Base-by-base conservation (phyloP, 2,888 invertebrate genomes). In the Sphaerophoria rueppellii region DNA sequence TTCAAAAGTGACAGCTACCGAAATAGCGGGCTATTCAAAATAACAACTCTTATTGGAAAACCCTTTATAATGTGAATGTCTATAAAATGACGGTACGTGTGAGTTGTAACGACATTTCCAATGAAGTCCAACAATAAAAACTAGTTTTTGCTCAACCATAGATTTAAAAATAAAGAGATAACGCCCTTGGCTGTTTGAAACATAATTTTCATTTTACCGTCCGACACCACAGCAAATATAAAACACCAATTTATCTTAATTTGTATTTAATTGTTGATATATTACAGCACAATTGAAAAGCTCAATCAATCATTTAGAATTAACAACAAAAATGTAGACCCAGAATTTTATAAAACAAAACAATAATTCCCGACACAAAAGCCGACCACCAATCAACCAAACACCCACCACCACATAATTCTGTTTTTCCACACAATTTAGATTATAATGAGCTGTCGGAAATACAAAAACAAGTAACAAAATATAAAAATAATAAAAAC, bases 251-350 rank as follows among this genome's bases (percentile, higher is more conserved):
- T 69, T 57, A 80, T 70, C 52, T 70, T 70, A n/a, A 75, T 74
- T 80, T 43, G n/a, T 43, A 72, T 72, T 72, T 52, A 70, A 52
- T 65, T 63, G 48, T 63, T 80, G 57, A 70, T 58, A 72, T 58
- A 70, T 34, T 14, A 52, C 46, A 63, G 16, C 35, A 48, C 43
- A 50, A 55, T 63, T 57, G 57, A 65, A 70, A 74, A 70, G 52
- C 63, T 52, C 57, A 80, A 24, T 80, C 75, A 70, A 80, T 80
- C 75, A 80, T 55, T 12, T 9, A 40, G 43, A 60, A 11, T 12
- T 16, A 40, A 67, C 34, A 7, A 35, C 24, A 63, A 70, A 11
- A 60, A 80, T 65, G 74, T 63, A 70, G 70, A 50, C 60, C 34
- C 63, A 61, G 55, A 48, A 40, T 7, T 40, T 7, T 7, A 14